Evolutionary conservation across 37 sponge, comb jelly and placozoan species (phyloP).

Genomic region (Petrosia ficiformis): DNA sequence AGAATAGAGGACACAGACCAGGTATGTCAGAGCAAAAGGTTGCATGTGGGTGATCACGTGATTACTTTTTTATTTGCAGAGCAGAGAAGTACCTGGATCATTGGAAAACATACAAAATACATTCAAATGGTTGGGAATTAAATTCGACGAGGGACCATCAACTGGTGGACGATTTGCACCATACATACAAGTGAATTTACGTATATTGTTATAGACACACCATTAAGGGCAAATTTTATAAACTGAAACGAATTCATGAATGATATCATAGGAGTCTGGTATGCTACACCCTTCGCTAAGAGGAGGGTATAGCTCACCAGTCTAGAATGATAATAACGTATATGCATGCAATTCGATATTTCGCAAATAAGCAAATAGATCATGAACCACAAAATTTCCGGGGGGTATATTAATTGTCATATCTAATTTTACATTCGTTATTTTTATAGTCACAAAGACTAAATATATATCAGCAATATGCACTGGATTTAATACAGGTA

Average conservation of each 20-base stretch:
- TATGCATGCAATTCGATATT: too few relatives aligned
- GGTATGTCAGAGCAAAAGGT: neutral
- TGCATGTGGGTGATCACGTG: too few relatives aligned
- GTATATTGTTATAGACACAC: neutral
- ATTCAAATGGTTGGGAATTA: constrained; percentile 58
- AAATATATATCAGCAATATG: constrained; percentile 20
- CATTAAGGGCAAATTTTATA: constrained; percentile 1
- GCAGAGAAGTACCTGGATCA: constrained; percentile 47
- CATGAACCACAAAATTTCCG: neutral
- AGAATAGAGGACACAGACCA: constrained; percentile 88
- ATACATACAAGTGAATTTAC: constrained; percentile 64
- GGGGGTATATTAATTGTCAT: neutral
- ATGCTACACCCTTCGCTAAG: neutral
- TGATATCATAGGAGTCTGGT: neutral
- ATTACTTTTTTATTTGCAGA: constrained; percentile 11
- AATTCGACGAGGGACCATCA: constrained; percentile 72
- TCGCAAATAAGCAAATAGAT: too few relatives aligned
- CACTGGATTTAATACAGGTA: constrained; percentile 22
- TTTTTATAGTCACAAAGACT: constrained; percentile 55
- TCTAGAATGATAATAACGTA: too few relatives aligned
- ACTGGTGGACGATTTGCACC: constrained; percentile 59
- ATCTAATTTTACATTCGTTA: neutral
- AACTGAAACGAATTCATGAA: neutral
- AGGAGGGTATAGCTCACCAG: too few relatives aligned
- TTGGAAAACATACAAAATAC: constrained; percentile 22